Conservation (phyloP, 1,140 invertebrate species). For the Bombus ignitus region DNA sequence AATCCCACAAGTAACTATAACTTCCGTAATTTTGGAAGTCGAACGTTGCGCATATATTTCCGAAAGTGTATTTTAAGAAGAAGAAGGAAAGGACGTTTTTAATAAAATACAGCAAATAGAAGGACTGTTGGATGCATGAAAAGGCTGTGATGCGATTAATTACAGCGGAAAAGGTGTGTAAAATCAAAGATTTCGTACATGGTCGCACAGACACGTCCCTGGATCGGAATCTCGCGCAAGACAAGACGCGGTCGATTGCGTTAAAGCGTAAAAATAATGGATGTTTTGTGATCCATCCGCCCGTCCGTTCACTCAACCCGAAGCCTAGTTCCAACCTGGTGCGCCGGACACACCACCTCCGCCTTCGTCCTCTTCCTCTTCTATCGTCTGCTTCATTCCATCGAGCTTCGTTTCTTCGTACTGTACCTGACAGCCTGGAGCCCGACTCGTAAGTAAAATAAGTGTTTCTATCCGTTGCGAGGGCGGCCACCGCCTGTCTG, state of each 20-base stretch:
- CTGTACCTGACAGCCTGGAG: constrained; percentile 2
- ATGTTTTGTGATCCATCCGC: constrained; percentile 34
- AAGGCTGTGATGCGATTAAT: not conserved
- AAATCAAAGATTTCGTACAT: not conserved
- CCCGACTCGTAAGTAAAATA: constrained; percentile 14
- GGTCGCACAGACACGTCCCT: not conserved
- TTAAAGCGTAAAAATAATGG: constrained; percentile 45
- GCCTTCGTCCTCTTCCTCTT: constrained; percentile 4
- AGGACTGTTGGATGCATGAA: not conserved
- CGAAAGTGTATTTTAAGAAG: too few relatives aligned
- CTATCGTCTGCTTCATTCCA: not conserved
- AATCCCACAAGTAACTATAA: too few relatives aligned
- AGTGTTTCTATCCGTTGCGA: constrained; percentile 40
- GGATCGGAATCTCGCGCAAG: constrained; percentile 28
- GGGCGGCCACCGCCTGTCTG: constrained; percentile 17
- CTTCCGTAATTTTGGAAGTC: too few relatives aligned
- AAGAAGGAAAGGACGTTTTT: too few relatives aligned
- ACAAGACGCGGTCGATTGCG: constrained; percentile 34
- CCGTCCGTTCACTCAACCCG: constrained; percentile 29
- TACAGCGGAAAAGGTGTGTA: not conserved
- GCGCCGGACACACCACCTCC: constrained; percentile 19
- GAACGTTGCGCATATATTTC: too few relatives aligned
- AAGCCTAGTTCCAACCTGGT: constrained; percentile 28
- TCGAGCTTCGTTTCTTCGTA: not conserved
- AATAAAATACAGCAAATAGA: not conserved